These are phyloP conservation scores for Prochilodus magdalenae DNA, from an alignment of 2,113 vertebrate species.

Conservation along the genomic window DNA sequence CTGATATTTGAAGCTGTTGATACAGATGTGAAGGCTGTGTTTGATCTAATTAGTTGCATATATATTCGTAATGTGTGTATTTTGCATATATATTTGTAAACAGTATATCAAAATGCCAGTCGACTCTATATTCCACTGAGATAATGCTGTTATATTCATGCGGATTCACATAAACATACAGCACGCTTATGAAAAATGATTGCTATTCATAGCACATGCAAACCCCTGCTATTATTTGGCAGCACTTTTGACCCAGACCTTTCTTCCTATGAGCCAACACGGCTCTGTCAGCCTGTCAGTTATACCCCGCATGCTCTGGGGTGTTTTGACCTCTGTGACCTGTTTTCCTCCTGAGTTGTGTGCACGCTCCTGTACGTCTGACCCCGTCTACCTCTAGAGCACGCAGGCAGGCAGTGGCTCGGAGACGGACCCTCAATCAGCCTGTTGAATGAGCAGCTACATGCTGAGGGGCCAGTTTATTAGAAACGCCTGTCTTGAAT, in stretches of 20 bases:
- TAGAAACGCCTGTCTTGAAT: background rate
- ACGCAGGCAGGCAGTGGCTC: background rate
- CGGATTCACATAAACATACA: background rate
- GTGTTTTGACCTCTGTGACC: conserved; percentile 2
- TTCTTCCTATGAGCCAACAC: background rate
- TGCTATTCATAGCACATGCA: background rate
- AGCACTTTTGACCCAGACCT: background rate
- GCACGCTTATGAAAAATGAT: background rate
- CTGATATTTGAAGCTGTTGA: no score
- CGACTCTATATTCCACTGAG: background rate
- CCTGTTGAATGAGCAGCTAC: background rate
- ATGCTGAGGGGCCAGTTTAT: background rate
- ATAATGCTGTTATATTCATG: background rate
- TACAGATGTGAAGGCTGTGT: no score
- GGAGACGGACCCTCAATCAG: background rate
- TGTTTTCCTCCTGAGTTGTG: conserved; percentile 1
- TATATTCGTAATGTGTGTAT: no score
- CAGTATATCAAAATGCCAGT: background rate
- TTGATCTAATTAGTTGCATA: no score
- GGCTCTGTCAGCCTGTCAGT: conserved; percentile 19
- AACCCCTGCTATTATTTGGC: background rate
- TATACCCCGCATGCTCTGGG: background rate
- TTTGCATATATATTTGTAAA: no score
- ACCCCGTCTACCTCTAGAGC: background rate
- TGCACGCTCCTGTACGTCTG: background rate